A percentile compares a stretch with the other conserved stretches of the same genome.
These are phyloP conservation scores for Stenoptilia bipunctidactyla DNA, from an alignment of 2,888 invertebrate genomes.

Conservation along the genomic window DNA sequence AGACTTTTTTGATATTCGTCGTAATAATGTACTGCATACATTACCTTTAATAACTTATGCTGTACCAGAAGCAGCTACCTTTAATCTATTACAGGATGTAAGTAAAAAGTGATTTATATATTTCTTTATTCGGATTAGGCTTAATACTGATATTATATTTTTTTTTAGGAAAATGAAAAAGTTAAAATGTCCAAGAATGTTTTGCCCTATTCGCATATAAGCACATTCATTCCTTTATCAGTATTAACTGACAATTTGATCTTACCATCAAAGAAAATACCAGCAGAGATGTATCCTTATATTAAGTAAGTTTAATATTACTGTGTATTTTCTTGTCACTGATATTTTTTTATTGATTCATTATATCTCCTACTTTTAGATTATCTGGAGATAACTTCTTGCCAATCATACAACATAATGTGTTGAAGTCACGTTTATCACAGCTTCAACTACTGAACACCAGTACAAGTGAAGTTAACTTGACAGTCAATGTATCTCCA, in stretches of 20 bases:
- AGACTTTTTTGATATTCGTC: slow-evolving; percentile 70
- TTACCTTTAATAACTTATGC: slow-evolving; percentile 80
- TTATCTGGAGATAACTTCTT: slow-evolving; percentile 77
- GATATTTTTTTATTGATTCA: no score
- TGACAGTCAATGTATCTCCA: slow-evolving; percentile 80
- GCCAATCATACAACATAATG: slow-evolving; percentile 87
- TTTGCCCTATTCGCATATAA: slow-evolving; percentile 81
- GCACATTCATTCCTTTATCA: slow-evolving; percentile 78
- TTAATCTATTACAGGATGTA: slow-evolving; percentile 74
- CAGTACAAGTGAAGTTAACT: slow-evolving; percentile 71
- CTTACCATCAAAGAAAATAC: slow-evolving; percentile 75
- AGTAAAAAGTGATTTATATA: slow-evolving; percentile 15
- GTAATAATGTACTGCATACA: slow-evolving; percentile 73
- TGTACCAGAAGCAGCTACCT: slow-evolving; percentile 81
- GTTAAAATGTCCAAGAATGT: background rate
- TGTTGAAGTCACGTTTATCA: slow-evolving; percentile 82
- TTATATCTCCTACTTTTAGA: slow-evolving; percentile 60
- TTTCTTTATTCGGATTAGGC: background rate
- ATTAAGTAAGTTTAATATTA: slow-evolving; percentile 58
- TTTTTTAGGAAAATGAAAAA: background rate
- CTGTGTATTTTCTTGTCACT: no score
- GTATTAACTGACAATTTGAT: slow-evolving; percentile 81
- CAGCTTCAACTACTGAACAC: slow-evolving; percentile 78
- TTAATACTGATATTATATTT: background rate
- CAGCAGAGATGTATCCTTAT: slow-evolving; percentile 75